Evolutionary conservation across 2,113 vertebrate species (phyloP), one percentile per base, ranked within the genome.

Genomic region (Equus quagga): DNA sequence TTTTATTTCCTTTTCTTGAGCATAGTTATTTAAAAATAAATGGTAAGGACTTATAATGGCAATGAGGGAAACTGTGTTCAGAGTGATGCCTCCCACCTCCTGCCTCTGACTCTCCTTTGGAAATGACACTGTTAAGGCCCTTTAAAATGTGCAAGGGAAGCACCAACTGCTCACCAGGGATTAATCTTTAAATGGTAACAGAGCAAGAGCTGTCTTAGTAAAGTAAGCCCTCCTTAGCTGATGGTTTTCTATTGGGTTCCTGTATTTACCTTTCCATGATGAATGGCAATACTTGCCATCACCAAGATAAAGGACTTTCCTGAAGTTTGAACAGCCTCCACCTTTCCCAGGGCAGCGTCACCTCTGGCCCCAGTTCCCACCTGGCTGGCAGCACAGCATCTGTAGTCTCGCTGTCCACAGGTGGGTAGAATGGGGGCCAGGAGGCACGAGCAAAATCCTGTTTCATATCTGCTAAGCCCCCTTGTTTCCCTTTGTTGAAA

Each of bases 11-110:
- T 92, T 92, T 95, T 87, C 36, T 83, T 92, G 19, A 60, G 26
- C 11, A 62, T 44, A 72, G 73, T 84, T 89, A 93, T 78, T 96
- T 93, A 70, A 75, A 96, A 89, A 90, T 41, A 92, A 92, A 64
- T 67, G 67, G 5, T 46, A 67, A 94, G 41, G 31, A 51, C 64
- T 93, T 89, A 87, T 3, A 36, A 60, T 82, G 60, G 51, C 51
- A 88, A 36, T 24, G 54, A 90, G 76, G 51, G 44, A 51, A 91
- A 62, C 5, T 44, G 49, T 78, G 28, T 88, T 91, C 49, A 49
- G 51, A 89, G 41, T 26, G 65, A 26, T n/a, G 41, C 2, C 19
- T 36, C 54, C 9, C 10, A 83, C 51, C 24, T 78, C 60, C 11
- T 24, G n/a, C 6, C 11, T 8, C 23, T 18, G 6, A 67, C 14